phyloP scores from a whole-genome alignment of 2,113 vertebrate species.

The Anarhynchus alexandrinus region DNA sequence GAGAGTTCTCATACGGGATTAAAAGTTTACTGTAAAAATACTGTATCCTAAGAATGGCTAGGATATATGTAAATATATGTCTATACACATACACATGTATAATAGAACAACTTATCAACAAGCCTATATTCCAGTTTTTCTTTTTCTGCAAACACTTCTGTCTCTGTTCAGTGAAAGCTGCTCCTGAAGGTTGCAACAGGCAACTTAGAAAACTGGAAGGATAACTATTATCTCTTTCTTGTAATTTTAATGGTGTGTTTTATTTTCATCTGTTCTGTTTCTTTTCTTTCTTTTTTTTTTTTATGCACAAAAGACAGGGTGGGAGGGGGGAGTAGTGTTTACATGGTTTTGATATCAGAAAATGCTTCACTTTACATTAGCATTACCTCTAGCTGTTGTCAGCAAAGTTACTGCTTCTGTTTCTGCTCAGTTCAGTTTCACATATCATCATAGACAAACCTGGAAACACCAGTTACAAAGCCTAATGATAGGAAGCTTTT shows the following conservation, averaged over 20 bases:
- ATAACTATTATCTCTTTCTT: not conserved
- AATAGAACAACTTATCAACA: not conserved
- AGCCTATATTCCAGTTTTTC: not conserved
- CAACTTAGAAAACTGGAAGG: not conserved
- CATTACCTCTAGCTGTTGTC: not conserved
- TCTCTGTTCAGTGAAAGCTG: not conserved
- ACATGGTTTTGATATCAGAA: not conserved
- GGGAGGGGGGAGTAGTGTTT: accelerated
- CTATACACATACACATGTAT: not conserved
- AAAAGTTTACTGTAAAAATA: not conserved
- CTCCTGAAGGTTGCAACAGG: not conserved
- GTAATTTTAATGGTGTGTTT: not conserved
- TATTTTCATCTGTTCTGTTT: not conserved
- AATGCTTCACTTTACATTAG: not conserved
- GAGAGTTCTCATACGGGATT: not conserved
- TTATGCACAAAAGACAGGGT: not conserved
- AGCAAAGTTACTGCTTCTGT: not conserved
- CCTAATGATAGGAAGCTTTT: not conserved
- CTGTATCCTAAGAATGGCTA: not conserved
- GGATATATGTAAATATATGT: not conserved
- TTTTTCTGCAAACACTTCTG: not conserved
- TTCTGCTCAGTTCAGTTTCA: not conserved
- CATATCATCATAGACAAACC: not conserved
- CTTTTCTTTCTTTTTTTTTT: not conserved
- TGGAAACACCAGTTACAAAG: not conserved